Evolutionary conservation across 1,140 invertebrate genomes (phyloP), one percentile per base, ranked within the genome.

Genomic region (Heterodera schachtii): DNA sequence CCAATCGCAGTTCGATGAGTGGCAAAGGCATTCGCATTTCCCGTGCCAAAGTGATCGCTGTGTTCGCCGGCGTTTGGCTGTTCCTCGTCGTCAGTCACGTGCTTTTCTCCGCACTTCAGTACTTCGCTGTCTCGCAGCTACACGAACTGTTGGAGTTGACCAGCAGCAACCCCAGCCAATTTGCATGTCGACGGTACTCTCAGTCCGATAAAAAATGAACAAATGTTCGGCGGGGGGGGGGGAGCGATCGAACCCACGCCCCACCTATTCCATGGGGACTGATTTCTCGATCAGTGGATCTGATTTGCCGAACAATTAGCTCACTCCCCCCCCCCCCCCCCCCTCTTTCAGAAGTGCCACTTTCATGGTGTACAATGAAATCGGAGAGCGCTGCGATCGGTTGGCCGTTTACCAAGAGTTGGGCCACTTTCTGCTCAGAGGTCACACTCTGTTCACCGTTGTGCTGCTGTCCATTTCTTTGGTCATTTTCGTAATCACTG

Each of bases 11-110:
- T 8, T 89, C 88, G 31, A 89, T 89, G 88, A 81, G 84, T 8
- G 88, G 88, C 57, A 85, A 88, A 80, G 88, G 88, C 3, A 89
- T 90, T 60, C 83, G 82, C 19, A 75, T 89, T 1, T 90, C 89
- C 0, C 81, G 82, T 49, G 49, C 81, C 44, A 88, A 79, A 66
- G 88, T 89, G 13, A 82, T 89, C 49, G 75, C 76, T 3, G 67
- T 90, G 16, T 89, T 89, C 67, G 76, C 84, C 8, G 78, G 79
- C 57, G 88, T 89, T 31, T 89, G 88, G 88, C 64, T 89, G 2
- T 86, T 89, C 67, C 74, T 89, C 16, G 84, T 90, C 47, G 76
- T 84, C 19, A 83, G 86, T 11, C 88, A 89, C 73, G 78, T 90
- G 13, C 78, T 80, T 52, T 89, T 89, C 64, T 90, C 89, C 13